Evolutionary conservation across 2,797 vertebrate genomes (phyloP), one percentile per base, ranked within the genome.

Genomic region (Betta splendens): DNA sequence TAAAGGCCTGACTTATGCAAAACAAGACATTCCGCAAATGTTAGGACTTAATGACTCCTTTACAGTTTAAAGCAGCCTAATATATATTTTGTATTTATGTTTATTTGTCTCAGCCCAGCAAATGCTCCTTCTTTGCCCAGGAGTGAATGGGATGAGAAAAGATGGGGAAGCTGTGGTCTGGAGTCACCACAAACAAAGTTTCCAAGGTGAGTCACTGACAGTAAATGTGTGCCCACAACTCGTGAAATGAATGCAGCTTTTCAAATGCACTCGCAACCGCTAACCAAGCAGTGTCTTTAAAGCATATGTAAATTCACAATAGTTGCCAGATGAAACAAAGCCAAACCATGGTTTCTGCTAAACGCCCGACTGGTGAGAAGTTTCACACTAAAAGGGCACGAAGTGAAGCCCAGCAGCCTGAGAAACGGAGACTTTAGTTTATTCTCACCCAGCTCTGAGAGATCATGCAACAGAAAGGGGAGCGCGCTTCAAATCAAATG

Each of bases 121-220:
- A 68, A 86, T 90, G 87, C 70, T 90, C 21, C 77, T 91, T 18
- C 73, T 91, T 68, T 85, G 81, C 73, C 87, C 80, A 28, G 85
- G 86, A 55, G 69, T 61, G 64, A 83, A 62, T 50, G 67, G 83
- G 40, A 59, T 69, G 60, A 83, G 83, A 48, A 88, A 90, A 72
- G 78, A 87, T 5, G 63, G 75, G 36, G 83, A 87, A 59, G 36
- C 86, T 17, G 28, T 67, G 46, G 53, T 80, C 28, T 91, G 90
- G 89, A 90, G 59, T 72, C 87, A 83, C 62, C 83, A 84, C 64
- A 89, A 86, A 57, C 86, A 81, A 65, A 84, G 75, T 85, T 91
- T 89, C 76, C 85, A 82, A 65, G 86, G 90, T 90, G 80, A 83
- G 87, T 77, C 77, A 75, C 51, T 68, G 53, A 78, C 61, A 69